These are phyloP conservation scores for Ips typographus DNA, from an alignment of 1,140 invertebrate species.

Conservation along the genomic window DNA sequence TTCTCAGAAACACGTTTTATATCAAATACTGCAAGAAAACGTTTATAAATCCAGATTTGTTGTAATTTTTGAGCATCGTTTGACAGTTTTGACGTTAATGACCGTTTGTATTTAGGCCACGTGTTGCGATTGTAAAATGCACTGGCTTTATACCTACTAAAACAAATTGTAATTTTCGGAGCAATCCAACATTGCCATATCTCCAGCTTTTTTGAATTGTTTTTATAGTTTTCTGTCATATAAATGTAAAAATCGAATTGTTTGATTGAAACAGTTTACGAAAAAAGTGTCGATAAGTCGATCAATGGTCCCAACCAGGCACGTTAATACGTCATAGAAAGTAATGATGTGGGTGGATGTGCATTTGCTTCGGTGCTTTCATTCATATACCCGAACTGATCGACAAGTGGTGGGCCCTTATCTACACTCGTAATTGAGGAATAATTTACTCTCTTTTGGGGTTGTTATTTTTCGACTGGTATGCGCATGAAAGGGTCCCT, in stretches of 20 bases:
- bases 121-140: too few relatives aligned
- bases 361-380: constrained; percentile 19
- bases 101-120: too few relatives aligned
- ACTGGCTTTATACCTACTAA: too few relatives aligned
- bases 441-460: constrained; percentile 37
- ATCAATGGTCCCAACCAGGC: constrained; percentile 2
- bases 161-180: too few relatives aligned
- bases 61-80: too few relatives aligned
- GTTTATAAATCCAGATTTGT: too few relatives aligned
- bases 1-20: too few relatives aligned
- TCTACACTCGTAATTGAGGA: constrained; percentile 34
- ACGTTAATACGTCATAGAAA: constrained; percentile 32
- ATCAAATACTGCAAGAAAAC: too few relatives aligned
- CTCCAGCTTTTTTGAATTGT: too few relatives aligned
- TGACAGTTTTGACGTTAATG: too few relatives aligned
- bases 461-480: constrained; percentile 28
- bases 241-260: background rate
- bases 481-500: constrained; percentile 13
- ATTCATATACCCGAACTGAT: constrained; percentile 16
- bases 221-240: background rate
- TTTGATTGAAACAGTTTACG: background rate
- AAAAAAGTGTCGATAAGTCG: too few relatives aligned
- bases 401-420: constrained; percentile 26
- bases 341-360: constrained; percentile 38
- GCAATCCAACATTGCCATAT: too few relatives aligned